Percentiles rank a stretch among this genome's conserved stretches.
phyloP scores from a whole-genome alignment of 2,797 vertebrate genomes.

The Echiichthys vipera region DNA sequence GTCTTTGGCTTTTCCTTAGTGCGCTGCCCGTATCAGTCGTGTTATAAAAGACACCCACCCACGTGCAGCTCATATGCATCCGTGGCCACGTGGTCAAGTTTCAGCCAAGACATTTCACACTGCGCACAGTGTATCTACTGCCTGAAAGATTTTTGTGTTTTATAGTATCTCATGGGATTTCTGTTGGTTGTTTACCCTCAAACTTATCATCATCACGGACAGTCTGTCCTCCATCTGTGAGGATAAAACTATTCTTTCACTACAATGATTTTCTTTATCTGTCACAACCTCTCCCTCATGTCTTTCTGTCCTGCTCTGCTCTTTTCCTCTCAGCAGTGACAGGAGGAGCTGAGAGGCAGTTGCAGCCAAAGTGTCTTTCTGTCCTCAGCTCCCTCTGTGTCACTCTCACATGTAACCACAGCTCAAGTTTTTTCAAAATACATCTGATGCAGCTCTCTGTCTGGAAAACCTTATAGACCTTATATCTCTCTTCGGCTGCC shows the following conservation, averaged over 20 bases:
- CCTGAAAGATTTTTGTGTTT: conserved; percentile 17
- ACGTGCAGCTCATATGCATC: conserved; percentile 24
- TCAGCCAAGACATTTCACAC: conserved; percentile 11
- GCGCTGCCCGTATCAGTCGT: conserved; percentile 29
- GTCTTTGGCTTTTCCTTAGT: conserved; percentile 40
- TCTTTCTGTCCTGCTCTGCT: conserved; percentile 15
- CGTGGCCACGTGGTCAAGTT: conserved; percentile 14
- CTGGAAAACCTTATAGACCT: neutral
- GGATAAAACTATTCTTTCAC: conserved; percentile 11
- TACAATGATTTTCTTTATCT: conserved; percentile 5
- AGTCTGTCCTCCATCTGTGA: conserved; percentile 6
- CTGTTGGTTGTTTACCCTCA: conserved; percentile 11
- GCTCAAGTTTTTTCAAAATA: neutral
- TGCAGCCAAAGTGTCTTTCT: neutral
- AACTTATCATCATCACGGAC: conserved; percentile 1
- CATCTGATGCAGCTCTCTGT: neutral
- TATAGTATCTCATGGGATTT: conserved; percentile 5
- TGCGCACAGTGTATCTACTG: neutral
- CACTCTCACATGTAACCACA: conserved; percentile 13
- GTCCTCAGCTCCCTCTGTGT: neutral
- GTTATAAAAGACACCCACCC: conserved; percentile 34
- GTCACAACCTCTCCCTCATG: neutral
- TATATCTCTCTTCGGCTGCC: neutral
- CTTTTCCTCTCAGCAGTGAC: conserved; percentile 13
- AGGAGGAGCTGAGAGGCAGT: conserved; percentile 14